A percentile compares a stretch with the other conserved stretches of the same genome.
Evolutionary conservation across 2,888 invertebrate species (phyloP).

Genomic region (Hecatera dysodea): DNA sequence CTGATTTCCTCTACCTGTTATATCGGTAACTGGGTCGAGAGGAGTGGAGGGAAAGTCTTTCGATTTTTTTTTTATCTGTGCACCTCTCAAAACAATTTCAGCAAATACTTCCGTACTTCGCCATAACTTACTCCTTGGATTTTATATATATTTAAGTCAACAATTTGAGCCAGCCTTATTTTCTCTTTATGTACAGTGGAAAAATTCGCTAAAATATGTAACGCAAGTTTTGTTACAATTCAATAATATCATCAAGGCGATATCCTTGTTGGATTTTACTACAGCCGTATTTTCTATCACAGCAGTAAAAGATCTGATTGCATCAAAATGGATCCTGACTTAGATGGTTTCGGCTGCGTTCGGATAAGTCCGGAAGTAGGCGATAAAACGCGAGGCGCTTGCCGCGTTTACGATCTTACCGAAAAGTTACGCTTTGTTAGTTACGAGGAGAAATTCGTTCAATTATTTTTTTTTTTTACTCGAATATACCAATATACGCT

Average conservation of each 20-base stretch:
- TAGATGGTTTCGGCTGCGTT: conserved; percentile 33
- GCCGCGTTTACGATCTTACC: conserved; percentile 51
- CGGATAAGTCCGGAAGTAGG: conserved; percentile 48
- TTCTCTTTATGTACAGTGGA: background rate
- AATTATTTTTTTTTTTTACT: background rate
- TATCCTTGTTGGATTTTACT: conserved; percentile 51
- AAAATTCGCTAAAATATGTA: conserved; percentile 12
- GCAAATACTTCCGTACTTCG: no score
- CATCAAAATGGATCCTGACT: conserved; percentile 45
- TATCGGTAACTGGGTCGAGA: no score
- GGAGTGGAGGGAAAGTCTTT: no score
- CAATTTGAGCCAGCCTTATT: background rate
- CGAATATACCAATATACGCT: background rate
- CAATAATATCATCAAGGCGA: conserved; percentile 40
- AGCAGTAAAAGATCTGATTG: conserved; percentile 61
- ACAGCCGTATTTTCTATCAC: conserved; percentile 61
- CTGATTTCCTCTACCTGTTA: no score
- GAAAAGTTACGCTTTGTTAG: conserved; percentile 21
- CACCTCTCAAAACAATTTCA: no score
- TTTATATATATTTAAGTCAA: no score
- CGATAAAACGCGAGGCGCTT: conserved; percentile 59
- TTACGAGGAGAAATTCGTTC: background rate
- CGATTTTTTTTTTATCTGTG: no score
- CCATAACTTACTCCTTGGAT: no score
- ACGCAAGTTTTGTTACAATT: conserved; percentile 21